Percentiles rank a stretch among this genome's conserved stretches.
These are phyloP conservation scores for Dermolepida albohirtum DNA, from an alignment of 2,888 invertebrate species.

Conservation along the genomic window DNA sequence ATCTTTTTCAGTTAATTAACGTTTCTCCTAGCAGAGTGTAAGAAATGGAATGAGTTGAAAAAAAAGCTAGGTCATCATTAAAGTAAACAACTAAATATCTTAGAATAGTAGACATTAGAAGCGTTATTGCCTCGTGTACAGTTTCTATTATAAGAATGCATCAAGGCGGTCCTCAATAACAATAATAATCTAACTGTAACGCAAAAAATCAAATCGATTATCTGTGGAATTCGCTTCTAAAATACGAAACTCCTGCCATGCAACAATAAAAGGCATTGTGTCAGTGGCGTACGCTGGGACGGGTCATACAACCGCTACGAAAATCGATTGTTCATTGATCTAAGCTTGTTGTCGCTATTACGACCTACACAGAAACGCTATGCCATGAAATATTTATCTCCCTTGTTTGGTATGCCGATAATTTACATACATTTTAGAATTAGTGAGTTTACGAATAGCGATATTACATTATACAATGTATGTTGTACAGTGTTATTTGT, in stretches of 20 bases:
- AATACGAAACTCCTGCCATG: conserved; percentile 4
- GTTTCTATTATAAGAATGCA: background rate
- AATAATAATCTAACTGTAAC: conserved; percentile 18
- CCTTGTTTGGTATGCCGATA: conserved; percentile 28
- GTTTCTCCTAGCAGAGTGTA: too few relatives aligned
- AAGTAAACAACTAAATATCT: too few relatives aligned
- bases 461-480: too few relatives aligned
- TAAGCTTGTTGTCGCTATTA: conserved; percentile 9
- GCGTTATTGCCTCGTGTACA: too few relatives aligned
- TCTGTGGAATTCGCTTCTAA: conserved; percentile 33
- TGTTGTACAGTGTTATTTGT: background rate
- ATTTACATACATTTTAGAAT: conserved; percentile 33
- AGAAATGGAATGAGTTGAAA: too few relatives aligned
- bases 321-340: conserved; percentile 24
- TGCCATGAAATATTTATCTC: conserved; percentile 30
- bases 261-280: conserved; percentile 28
- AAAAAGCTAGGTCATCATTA: too few relatives aligned
- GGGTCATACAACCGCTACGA: conserved; percentile 7
- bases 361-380: conserved; percentile 19
- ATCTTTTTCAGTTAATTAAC: too few relatives aligned
- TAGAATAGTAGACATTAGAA: too few relatives aligned
- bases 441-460: background rate
- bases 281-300: conserved; percentile 25
- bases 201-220: conserved; percentile 33
- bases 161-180: conserved; percentile 1